Percentiles rank a stretch among this genome's conserved stretches.
Conservation (phyloP, 2,113 vertebrate genomes). For the Columba janthina region DNA sequence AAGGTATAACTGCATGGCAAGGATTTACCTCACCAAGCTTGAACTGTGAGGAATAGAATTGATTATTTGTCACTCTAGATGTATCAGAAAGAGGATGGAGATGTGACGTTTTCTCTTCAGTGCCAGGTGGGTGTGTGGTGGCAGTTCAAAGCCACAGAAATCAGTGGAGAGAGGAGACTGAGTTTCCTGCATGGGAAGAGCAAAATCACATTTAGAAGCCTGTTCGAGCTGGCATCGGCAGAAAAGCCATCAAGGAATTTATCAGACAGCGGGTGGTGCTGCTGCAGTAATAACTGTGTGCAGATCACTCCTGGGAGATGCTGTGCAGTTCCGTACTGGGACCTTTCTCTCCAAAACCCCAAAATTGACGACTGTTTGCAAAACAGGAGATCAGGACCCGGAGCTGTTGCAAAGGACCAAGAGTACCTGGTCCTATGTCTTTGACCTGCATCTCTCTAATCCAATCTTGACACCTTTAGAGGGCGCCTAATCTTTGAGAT, state of each 20-base stretch:
- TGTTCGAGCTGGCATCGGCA: not conserved
- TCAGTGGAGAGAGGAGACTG: not conserved
- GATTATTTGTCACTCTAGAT: not conserved
- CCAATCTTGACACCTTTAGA: not conserved
- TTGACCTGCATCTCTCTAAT: conserved; percentile 14
- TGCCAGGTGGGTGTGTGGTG: not conserved
- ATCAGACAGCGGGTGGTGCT: not conserved
- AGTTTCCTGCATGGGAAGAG: not conserved
- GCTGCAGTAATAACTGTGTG: not conserved
- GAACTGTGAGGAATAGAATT: not conserved
- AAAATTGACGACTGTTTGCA: not conserved
- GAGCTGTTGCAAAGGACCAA: not conserved
- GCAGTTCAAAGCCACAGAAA: not conserved
- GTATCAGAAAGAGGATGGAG: not conserved
- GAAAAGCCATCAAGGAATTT: not conserved
- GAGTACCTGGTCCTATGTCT: not conserved
- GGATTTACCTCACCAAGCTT: not conserved
- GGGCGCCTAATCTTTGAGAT: conserved; percentile 15
- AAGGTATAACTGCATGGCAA: not conserved
- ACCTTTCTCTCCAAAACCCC: not conserved
- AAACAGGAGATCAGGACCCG: not conserved
- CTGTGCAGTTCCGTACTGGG: not conserved
- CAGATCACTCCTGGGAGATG: not conserved
- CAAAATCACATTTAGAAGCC: not conserved
- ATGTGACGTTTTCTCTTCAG: not conserved